Evolutionary conservation across 2,888 invertebrate genomes (phyloP).

Genomic region (Amphimallon solstitiale): DNA sequence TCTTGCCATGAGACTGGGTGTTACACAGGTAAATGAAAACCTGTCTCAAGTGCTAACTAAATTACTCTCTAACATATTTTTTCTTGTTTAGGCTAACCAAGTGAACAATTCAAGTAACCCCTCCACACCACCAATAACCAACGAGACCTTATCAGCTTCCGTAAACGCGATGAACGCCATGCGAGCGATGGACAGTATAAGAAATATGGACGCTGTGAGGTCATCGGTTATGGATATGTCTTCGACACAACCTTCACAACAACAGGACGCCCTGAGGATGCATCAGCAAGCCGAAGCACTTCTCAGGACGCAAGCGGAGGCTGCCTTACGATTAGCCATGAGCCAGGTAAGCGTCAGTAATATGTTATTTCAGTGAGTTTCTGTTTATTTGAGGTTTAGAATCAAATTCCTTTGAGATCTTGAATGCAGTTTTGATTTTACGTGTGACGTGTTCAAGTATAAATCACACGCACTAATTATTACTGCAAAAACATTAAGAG

Average conservation of each 20-base stretch:
- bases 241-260: slow-evolving; percentile 57
- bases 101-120: slow-evolving; percentile 63
- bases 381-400: no score
- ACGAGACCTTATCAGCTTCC: slow-evolving; percentile 63
- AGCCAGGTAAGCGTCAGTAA: slow-evolving; percentile 66
- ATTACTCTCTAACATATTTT: background rate
- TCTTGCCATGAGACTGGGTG: slow-evolving; percentile 74
- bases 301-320: slow-evolving; percentile 86
- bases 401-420: no score
- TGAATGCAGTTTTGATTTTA: no score
- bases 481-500: no score
- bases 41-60: background rate
- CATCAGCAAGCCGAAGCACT: slow-evolving; percentile 79
- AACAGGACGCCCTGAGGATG: slow-evolving; percentile 63
- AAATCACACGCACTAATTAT: no score
- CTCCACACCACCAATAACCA: slow-evolving; percentile 63
- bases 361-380: background rate
- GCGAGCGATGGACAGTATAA: slow-evolving; percentile 69
- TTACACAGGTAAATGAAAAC: slow-evolving; percentile 57
- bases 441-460: no score
- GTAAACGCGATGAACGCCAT: slow-evolving; percentile 71
- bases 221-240: slow-evolving; percentile 65
- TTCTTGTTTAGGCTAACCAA: slow-evolving; percentile 59
- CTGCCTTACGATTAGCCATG: slow-evolving; percentile 83
- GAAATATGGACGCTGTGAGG: slow-evolving; percentile 66